Conservation (phyloP, 2,888 invertebrate species). For the Drosophila niveifrons region DNA sequence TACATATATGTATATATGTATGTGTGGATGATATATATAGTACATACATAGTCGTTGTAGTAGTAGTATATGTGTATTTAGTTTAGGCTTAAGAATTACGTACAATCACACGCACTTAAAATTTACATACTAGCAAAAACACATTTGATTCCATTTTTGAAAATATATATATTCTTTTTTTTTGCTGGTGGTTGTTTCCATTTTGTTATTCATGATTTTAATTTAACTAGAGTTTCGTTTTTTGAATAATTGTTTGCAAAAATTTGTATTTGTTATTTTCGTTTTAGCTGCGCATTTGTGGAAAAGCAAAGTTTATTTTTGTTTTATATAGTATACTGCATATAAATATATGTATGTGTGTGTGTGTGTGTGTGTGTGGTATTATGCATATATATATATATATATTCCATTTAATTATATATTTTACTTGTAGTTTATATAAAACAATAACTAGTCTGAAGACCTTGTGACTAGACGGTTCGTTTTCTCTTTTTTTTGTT, state of each 20-base stretch:
- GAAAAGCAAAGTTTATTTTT: constrained; percentile 44
- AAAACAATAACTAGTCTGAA: constrained; percentile 84
- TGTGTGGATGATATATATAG: constrained; percentile 33
- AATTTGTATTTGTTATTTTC: constrained; percentile 5
- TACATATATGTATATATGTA: constrained; percentile 42
- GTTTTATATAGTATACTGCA: constrained; percentile 11
- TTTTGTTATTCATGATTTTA: constrained; percentile 28
- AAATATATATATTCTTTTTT: not conserved
- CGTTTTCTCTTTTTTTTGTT: constrained; percentile 47
- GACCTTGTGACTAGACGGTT: constrained; percentile 83
- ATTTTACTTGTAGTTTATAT: constrained; percentile 59
- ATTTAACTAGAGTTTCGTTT: constrained; percentile 23
- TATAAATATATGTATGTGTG: constrained; percentile 20
- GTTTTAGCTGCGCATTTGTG: constrained; percentile 46
- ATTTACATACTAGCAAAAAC: constrained; percentile 68
- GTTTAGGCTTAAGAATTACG: constrained; percentile 63
- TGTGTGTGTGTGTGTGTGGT: constrained; percentile 31
- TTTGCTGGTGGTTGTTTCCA: constrained; percentile 10
- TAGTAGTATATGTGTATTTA: constrained; percentile 53
- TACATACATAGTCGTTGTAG: constrained; percentile 36
- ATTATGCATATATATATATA: constrained; percentile 59
- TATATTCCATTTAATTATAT: constrained; percentile 37
- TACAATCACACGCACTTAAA: constrained; percentile 80
- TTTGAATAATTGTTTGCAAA: constrained; percentile 14
- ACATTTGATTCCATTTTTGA: constrained; percentile 40